A percentile compares a stretch with the other conserved stretches of the same genome.
Conservation (phyloP, 2,113 vertebrate species). For the Cynoglossus semilaevis region DNA sequence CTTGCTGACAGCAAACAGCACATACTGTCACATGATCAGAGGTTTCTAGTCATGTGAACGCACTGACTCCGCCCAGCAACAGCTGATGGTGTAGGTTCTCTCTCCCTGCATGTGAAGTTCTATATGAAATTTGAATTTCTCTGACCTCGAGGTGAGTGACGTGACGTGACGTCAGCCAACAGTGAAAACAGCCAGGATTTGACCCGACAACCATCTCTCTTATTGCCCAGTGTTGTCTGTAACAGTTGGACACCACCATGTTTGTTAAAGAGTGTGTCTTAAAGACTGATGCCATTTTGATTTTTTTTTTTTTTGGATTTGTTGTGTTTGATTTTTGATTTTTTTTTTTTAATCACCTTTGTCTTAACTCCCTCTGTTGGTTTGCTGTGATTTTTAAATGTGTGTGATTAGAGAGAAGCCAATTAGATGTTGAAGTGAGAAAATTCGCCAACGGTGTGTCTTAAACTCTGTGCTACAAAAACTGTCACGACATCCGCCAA, state of each 20-base stretch:
- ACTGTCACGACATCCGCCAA: conserved; percentile 4
- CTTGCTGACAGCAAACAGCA: too few species aligned
- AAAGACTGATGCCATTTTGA: conserved; percentile 56
- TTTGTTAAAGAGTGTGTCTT: conserved; percentile 34
- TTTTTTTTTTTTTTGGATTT: conserved; percentile 34
- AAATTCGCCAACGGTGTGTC: conserved; percentile 35
- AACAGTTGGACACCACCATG: conserved; percentile 4
- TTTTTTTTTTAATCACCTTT: conserved; percentile 21
- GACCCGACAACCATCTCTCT: conserved; percentile 9
- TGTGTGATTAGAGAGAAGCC: conserved; percentile 43
- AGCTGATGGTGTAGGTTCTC: too few species aligned
- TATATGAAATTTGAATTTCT: too few species aligned
- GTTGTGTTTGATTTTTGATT: conserved; percentile 11
- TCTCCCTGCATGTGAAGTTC: too few species aligned
- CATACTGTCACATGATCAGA: too few species aligned
- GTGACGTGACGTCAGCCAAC: too few species aligned
- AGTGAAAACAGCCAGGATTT: conserved; percentile 17
- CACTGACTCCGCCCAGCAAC: too few species aligned
- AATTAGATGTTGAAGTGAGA: conserved; percentile 38
- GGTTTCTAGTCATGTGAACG: too few species aligned
- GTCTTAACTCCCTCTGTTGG: conserved; percentile 4
- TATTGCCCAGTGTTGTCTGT: neutral
- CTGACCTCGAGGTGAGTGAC: too few species aligned
- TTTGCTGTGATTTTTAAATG: conserved; percentile 44
- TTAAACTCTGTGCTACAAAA: conserved; percentile 53